Conservation (phyloP, 2,797 vertebrate genomes). For the Yasuhikotakia modesta region DNA sequence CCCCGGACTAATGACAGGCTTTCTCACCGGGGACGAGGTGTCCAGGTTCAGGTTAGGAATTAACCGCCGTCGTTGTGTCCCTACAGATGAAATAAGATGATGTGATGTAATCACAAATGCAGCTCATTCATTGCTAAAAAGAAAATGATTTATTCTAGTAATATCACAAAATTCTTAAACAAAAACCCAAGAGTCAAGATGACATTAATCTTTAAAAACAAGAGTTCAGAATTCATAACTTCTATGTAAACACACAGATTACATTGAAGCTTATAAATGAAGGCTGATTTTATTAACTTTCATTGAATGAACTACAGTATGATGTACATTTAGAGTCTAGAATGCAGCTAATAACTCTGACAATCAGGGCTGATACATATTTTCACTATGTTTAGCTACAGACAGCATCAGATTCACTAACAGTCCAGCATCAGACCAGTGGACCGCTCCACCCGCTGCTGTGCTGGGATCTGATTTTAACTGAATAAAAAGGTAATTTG, state of each 20-base stretch:
- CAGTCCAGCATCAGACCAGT: conserved; percentile 54
- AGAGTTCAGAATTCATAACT: neutral
- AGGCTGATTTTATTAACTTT: too few species aligned
- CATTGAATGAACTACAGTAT: too few species aligned
- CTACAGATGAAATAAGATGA: conserved; percentile 25
- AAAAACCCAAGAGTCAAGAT: too few species aligned
- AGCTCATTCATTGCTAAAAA: too few species aligned
- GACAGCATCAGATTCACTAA: conserved; percentile 16
- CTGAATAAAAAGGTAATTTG: too few species aligned
- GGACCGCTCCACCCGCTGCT: too few species aligned
- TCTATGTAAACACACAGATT: neutral
- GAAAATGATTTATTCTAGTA: neutral
- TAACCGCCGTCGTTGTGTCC: conserved; percentile 81
- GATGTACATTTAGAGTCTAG: too few species aligned
- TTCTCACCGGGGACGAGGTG: conserved; percentile 79
- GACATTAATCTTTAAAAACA: neutral
- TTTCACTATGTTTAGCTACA: conserved; percentile 21
- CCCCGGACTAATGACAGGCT: conserved; percentile 81
- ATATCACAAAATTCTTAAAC: too few species aligned
- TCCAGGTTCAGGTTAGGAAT: conserved; percentile 91
- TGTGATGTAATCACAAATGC: neutral
- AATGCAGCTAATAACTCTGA: neutral
- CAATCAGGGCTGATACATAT: neutral
- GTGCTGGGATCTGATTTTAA: too few species aligned
- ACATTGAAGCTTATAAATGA: neutral